Base-by-base conservation (phyloP, 2,113 vertebrate species). In the Hypocryptadius cinnamomeus region DNA sequence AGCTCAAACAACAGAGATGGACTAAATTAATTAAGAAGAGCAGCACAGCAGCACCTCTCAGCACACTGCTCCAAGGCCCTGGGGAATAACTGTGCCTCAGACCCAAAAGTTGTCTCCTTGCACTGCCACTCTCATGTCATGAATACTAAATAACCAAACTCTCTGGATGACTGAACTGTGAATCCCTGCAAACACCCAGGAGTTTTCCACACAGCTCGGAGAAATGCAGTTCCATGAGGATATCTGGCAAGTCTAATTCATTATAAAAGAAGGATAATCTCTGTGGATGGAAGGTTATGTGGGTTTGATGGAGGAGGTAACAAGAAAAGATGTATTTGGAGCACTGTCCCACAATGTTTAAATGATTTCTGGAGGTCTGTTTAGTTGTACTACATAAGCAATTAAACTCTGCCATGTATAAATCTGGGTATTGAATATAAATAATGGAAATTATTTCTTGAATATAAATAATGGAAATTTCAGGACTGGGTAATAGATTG, bases 401-500 rank as follows among this genome's bases (percentile, higher is more conserved):
- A 83, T 56, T 92, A 80, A 71, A 15, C 54, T 74, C 82, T 81
- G n/a, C 3, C 0, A 9, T 50, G n/a, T 42, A 45, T 57, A 94
- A 80, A 85, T 14, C 1, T 64, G 56, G 56, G 21, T 42, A 93
- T 20, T 42, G 48, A 78, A 84, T 83, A 86, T 57, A 94, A 94
- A 93, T 56, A 96, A 60, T 80, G 90, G 92, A 95, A 92, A 66
- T 92, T 92, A 92, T 94, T 94, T 78, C 72, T 90, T 66, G 39
- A 79, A 91, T 70, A 84, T 79, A 94, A 94, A 94, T 86, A 96
- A 74, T 76, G 89, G 92, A 94, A 93, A 70, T 87, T 89, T 83
- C 65, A 80, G 47, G 66, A 48, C 85, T 71, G 71, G 20, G 8
- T 51, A 83, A 93, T 12, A 93, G 79, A 89, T 45, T 44, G 63